Conservation (phyloP, 1,140 invertebrate species). For the Neotoxoptera formosana region DNA sequence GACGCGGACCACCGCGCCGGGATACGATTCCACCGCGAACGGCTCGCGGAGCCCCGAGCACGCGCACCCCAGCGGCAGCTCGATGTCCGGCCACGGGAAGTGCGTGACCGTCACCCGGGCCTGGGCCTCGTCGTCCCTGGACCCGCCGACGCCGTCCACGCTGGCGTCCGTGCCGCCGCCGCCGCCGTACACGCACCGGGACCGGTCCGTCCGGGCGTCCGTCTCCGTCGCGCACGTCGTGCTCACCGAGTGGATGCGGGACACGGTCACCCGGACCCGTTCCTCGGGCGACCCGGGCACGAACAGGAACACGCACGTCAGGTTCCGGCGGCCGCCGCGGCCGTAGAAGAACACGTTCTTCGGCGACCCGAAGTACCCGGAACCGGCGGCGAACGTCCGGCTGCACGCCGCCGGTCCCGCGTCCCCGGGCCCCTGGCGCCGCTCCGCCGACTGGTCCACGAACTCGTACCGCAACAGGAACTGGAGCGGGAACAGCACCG, state of each 20-base stretch:
- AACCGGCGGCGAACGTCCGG: slow-evolving; percentile 67
- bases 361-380: slow-evolving; percentile 72
- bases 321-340: slow-evolving; percentile 76
- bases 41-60: slow-evolving; percentile 75
- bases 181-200: slow-evolving; percentile 68
- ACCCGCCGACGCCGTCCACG: slow-evolving; percentile 43
- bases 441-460: slow-evolving; percentile 68
- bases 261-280: slow-evolving; percentile 16
- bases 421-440: slow-evolving; percentile 64
- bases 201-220: slow-evolving; percentile 72
- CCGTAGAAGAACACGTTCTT: slow-evolving; percentile 83
- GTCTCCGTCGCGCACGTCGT: slow-evolving; percentile 70
- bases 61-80: slow-evolving; percentile 75
- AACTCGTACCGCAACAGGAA: slow-evolving; percentile 84
- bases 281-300: slow-evolving; percentile 73
- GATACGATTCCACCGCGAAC: slow-evolving; percentile 69
- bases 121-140: slow-evolving; percentile 63
- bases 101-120: slow-evolving; percentile 71
- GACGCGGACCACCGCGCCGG: slow-evolving; percentile 74
- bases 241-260: not conserved
- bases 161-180: slow-evolving; percentile 70
- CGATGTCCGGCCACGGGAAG: slow-evolving; percentile 76
- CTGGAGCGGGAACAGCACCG: slow-evolving; percentile 77
- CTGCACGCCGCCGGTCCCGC: slow-evolving; percentile 68
- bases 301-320: slow-evolving; percentile 79